Evolutionary conservation across 2,113 vertebrate genomes (phyloP).

Genomic region (Strix aluco): DNA sequence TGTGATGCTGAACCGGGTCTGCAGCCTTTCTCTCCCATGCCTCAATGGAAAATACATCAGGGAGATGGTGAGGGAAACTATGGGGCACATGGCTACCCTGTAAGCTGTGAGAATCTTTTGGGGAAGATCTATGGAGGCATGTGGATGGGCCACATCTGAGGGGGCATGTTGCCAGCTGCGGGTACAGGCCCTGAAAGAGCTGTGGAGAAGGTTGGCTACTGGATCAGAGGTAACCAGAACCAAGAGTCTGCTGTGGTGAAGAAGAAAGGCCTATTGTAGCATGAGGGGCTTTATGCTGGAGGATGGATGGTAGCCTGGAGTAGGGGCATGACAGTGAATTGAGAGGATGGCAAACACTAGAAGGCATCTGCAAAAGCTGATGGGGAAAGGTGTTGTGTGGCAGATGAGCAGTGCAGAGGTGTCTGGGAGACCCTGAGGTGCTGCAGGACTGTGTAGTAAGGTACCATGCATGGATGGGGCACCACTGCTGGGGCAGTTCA

Average conservation of each 20-base stretch:
- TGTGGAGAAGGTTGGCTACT: neutral
- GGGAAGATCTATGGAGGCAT: neutral
- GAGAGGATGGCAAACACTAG: neutral
- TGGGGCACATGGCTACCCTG: neutral
- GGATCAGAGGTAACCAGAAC: neutral
- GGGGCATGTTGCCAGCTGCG: neutral
- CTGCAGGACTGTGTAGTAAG: neutral
- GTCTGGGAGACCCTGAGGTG: neutral
- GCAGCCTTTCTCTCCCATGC: neutral
- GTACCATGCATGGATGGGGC: neutral
- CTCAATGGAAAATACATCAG: neutral
- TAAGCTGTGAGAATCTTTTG: neutral
- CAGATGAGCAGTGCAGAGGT: neutral
- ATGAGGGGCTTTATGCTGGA: neutral
- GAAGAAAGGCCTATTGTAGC: neutral
- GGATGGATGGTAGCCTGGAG: neutral
- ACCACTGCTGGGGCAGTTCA: neutral
- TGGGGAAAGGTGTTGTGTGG: rapidly evolving
- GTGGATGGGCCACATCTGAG: neutral
- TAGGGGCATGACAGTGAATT: neutral
- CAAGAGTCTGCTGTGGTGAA: neutral
- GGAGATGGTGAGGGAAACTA: neutral
- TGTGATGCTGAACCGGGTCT: neutral
- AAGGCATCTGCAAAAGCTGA: neutral
- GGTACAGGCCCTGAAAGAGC: neutral